Evolutionary conservation across 2,797 vertebrate species (phyloP).

Genomic region (Antennarius maculatus): DNA sequence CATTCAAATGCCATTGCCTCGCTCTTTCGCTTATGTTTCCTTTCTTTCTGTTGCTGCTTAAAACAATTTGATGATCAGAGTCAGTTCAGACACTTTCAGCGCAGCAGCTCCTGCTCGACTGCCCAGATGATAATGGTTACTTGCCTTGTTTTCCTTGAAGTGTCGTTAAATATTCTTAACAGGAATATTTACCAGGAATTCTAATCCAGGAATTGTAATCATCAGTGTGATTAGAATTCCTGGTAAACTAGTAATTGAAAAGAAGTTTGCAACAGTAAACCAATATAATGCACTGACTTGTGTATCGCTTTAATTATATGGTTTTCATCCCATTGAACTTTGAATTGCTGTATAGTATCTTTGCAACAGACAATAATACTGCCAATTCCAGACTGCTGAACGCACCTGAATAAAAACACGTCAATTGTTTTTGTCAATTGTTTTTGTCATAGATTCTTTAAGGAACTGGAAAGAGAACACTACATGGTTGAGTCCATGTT

Average conservation of each 20-base stretch:
- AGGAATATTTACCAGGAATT: no score
- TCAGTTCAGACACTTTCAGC: constrained; percentile 33
- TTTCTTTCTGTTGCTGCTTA: constrained; percentile 30
- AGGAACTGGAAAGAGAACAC: no score
- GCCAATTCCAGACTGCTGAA: no score
- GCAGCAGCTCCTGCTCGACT: background rate
- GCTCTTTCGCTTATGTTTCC: constrained; percentile 26
- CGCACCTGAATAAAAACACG: no score
- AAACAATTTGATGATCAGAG: constrained; percentile 35
- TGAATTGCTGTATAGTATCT: background rate
- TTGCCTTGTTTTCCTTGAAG: background rate
- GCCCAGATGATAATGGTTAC: constrained; percentile 1
- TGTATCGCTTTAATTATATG: constrained; percentile 35
- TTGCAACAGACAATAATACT: background rate
- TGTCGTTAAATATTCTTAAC: constrained; percentile 2
- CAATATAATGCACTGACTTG: constrained; percentile 49
- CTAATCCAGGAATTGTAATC: no score
- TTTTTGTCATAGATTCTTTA: no score
- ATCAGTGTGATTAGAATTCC: constrained; percentile 17
- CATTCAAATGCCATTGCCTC: constrained; percentile 69
- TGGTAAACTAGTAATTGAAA: constrained; percentile 11
- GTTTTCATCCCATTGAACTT: background rate
- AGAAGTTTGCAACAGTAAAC: constrained; percentile 19
- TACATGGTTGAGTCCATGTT: no score
- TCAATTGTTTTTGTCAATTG: no score